Conservation (phyloP, 2,888 invertebrate species). For the Oxycera nigricornis region DNA sequence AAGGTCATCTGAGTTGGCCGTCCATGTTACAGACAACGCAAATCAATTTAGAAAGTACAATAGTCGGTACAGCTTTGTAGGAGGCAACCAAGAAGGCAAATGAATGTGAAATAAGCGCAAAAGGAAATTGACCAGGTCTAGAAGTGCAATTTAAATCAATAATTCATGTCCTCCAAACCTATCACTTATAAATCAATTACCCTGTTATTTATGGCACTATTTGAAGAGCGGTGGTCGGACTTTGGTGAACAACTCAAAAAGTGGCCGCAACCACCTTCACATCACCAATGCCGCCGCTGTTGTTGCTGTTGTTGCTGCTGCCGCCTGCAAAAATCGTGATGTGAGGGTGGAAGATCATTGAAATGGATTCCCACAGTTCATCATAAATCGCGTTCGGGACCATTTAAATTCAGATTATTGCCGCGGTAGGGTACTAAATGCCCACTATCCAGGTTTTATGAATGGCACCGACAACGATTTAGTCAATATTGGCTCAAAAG, state of each 20-base stretch:
- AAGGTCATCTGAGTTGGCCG: not conserved
- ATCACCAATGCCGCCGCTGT: not conserved
- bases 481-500: constrained; percentile 24
- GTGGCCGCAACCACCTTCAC: not conserved
- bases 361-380: constrained; percentile 36
- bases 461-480: constrained; percentile 7
- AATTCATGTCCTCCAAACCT: constrained; percentile 35
- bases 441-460: not conserved
- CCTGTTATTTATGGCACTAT: constrained; percentile 38
- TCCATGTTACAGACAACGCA: not conserved
- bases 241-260: constrained; percentile 7
- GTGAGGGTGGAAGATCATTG: constrained; percentile 39
- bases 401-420: constrained; percentile 33
- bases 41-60: constrained; percentile 29
- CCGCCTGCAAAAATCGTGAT: constrained; percentile 16
- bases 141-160: constrained; percentile 36
- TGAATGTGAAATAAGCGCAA: constrained; percentile 16
- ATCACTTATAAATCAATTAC: constrained; percentile 42
- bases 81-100: constrained; percentile 9
- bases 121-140: constrained; percentile 15
- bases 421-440: constrained; percentile 18
- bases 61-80: constrained; percentile 27
- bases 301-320: not conserved
- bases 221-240: constrained; percentile 30
- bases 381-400: constrained; percentile 34